phyloP scores from a whole-genome alignment of 2,888 invertebrate species.

The Habrosyne pyritoides region DNA sequence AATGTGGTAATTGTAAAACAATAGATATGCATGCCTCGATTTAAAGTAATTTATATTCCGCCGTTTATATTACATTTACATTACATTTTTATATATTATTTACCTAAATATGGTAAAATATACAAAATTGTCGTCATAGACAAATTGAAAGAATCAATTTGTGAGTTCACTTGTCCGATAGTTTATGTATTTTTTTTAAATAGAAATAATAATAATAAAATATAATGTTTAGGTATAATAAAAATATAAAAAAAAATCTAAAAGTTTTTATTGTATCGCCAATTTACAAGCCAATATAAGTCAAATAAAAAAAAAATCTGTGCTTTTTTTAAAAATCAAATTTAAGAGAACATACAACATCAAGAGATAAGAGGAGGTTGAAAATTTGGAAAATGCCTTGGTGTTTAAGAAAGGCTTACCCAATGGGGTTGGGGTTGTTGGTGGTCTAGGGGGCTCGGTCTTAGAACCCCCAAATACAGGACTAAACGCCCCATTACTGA shows the following conservation, averaged over 20 bases:
- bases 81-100: too few relatives aligned
- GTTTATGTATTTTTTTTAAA: too few relatives aligned
- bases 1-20: too few relatives aligned
- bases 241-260: neutral
- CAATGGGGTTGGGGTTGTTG: slow-evolving; percentile 44
- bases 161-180: too few relatives aligned
- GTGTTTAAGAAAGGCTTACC: slow-evolving; percentile 44
- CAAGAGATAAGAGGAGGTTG: neutral
- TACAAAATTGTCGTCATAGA: too few relatives aligned
- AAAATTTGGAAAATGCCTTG: neutral
- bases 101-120: too few relatives aligned
- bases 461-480: slow-evolving; percentile 51
- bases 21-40: too few relatives aligned
- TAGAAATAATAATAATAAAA: neutral
- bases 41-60: too few relatives aligned
- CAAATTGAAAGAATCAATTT: too few relatives aligned
- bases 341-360: neutral
- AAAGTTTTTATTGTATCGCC: neutral
- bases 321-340: neutral
- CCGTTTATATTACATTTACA: too few relatives aligned
- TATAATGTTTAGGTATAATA: neutral
- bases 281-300: neutral
- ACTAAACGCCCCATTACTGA: slow-evolving; percentile 46
- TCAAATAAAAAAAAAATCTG: too few relatives aligned
- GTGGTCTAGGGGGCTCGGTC: slow-evolving; percentile 41